Evolutionary conservation across 53 echinoderm and acorn worm species (phyloP).

Genomic region (Pentamera pediparva): DNA sequence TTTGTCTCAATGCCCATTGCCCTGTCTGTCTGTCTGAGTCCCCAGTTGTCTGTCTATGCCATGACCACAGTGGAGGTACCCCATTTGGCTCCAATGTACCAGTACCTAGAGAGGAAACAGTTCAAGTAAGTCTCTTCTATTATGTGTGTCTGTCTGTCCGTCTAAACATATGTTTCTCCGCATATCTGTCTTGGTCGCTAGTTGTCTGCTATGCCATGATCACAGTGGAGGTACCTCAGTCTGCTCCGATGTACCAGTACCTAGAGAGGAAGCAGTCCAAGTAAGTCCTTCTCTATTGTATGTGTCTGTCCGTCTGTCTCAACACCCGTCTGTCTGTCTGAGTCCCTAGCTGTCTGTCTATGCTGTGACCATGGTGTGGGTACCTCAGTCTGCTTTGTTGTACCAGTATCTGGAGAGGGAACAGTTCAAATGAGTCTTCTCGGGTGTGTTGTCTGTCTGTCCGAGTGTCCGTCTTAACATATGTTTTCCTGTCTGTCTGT

Average conservation of each 20-base stretch:
- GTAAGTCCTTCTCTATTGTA: slow-evolving; percentile 30
- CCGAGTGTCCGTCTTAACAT: too few relatives aligned
- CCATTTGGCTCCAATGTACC: slow-evolving; percentile 97
- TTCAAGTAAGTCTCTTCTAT: slow-evolving; percentile 95
- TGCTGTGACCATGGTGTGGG: slow-evolving; percentile 87
- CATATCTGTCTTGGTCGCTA: slow-evolving; percentile 78
- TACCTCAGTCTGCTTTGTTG: too few relatives aligned
- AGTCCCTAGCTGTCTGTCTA: too few relatives aligned
- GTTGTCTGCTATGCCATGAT: slow-evolving; percentile 94
- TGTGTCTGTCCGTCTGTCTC: not conserved
- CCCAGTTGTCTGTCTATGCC: slow-evolving; percentile 86
- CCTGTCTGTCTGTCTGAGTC: slow-evolving; percentile 73
- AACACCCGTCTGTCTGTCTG: slow-evolving; percentile 76
- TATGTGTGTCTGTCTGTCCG: too few relatives aligned
- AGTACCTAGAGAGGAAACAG: slow-evolving; percentile 88
- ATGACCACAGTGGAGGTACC: slow-evolving; percentile 99
- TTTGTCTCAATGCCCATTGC: slow-evolving; percentile 73
- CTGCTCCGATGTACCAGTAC: slow-evolving; percentile 97
- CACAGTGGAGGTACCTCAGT: slow-evolving; percentile 97
- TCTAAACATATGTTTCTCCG: too few relatives aligned
- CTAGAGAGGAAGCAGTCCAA: slow-evolving; percentile 89
- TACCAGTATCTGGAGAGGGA: too few relatives aligned
- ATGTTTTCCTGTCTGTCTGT: too few relatives aligned
- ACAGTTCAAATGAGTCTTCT: too few relatives aligned
- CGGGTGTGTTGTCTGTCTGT: too few relatives aligned